A percentile compares a stretch with the other conserved stretches of the same genome.
phyloP scores from a whole-genome alignment of 2,797 vertebrate genomes.

The Chaenodraco wilsoni region DNA sequence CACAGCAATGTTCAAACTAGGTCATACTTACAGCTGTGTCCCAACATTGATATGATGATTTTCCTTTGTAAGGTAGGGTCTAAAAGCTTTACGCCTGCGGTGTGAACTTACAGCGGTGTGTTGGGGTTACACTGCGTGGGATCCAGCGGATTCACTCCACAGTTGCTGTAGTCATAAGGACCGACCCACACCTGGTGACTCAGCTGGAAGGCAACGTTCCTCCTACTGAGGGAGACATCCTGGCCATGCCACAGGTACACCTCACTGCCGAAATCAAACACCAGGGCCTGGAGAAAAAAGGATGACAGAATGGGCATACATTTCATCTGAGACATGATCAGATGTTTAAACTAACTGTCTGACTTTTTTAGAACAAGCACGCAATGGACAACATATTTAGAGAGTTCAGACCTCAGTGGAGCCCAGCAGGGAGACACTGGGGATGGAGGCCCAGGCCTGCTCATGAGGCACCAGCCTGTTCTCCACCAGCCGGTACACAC shows the following conservation, averaged over 20 bases:
- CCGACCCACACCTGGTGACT: conserved; percentile 85
- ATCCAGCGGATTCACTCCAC: conserved; percentile 84
- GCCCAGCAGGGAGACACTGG: conserved; percentile 75
- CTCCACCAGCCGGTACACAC: conserved; percentile 83
- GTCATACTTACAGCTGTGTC: conserved; percentile 33
- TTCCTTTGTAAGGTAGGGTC: conserved; percentile 6
- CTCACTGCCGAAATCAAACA: conserved; percentile 88
- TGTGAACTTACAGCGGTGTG: conserved; percentile 72
- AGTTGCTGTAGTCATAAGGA: conserved; percentile 86
- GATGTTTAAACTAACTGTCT: neutral
- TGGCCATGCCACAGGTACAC: conserved; percentile 87
- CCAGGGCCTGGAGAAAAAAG: conserved; percentile 76
- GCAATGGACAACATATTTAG: neutral
- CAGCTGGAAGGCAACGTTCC: conserved; percentile 81
- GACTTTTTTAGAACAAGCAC: accelerated
- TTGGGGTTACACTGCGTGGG: conserved; percentile 69
- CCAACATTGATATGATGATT: conserved; percentile 33
- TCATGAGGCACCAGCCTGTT: conserved; percentile 84
- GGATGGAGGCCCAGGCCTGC: conserved; percentile 82
- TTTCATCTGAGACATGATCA: neutral
- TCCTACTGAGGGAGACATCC: conserved; percentile 73
- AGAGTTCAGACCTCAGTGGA: conserved; percentile 73
- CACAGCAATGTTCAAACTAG: neutral
- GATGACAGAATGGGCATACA: neutral
- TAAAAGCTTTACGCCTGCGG: conserved; percentile 23